A percentile compares a stretch with the other conserved stretches of the same genome.
phyloP scores from a whole-genome alignment of 2,113 vertebrate species.

The Odobenus rosmarus region DNA sequence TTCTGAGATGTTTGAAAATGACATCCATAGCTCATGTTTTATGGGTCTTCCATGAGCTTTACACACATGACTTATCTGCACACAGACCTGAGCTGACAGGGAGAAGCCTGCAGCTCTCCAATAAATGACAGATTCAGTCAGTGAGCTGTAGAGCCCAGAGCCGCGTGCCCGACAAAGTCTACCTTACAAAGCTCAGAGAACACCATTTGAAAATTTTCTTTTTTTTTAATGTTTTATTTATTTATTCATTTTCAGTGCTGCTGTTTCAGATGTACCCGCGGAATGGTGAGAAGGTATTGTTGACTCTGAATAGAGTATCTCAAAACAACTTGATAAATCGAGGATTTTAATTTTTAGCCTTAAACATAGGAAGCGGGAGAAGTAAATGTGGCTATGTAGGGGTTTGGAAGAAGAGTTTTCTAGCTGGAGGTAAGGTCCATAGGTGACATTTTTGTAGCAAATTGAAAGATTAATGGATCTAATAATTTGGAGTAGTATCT shows the following conservation, averaged over 20 bases:
- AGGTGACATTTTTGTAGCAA: neutral
- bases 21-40: slow-evolving; percentile 21
- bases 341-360: slow-evolving; percentile 3
- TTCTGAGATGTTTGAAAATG: slow-evolving; percentile 56
- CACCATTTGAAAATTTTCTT: neutral
- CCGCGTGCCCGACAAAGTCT: slow-evolving; percentile 45
- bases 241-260: neutral
- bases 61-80: slow-evolving; percentile 65
- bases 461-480: neutral
- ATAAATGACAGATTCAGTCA: slow-evolving; percentile 66
- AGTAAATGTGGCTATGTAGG: neutral
- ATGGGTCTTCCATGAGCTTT: neutral
- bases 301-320: slow-evolving; percentile 65
- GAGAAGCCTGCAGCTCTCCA: slow-evolving; percentile 71
- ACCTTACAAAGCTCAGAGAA: slow-evolving; percentile 48
- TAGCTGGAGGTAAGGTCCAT: neutral
- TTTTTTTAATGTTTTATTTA: too few species aligned
- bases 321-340: neutral
- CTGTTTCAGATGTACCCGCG: neutral
- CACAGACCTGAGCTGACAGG: slow-evolving; percentile 78
- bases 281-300: slow-evolving; percentile 26
- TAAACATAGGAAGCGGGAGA: neutral
- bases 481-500: slow-evolving; percentile 3
- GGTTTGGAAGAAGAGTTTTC: neutral
- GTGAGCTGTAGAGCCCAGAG: slow-evolving; percentile 72